Evolutionary conservation across 2,888 invertebrate species (phyloP).

Genomic region (Minunthozetes semirufus): DNA sequence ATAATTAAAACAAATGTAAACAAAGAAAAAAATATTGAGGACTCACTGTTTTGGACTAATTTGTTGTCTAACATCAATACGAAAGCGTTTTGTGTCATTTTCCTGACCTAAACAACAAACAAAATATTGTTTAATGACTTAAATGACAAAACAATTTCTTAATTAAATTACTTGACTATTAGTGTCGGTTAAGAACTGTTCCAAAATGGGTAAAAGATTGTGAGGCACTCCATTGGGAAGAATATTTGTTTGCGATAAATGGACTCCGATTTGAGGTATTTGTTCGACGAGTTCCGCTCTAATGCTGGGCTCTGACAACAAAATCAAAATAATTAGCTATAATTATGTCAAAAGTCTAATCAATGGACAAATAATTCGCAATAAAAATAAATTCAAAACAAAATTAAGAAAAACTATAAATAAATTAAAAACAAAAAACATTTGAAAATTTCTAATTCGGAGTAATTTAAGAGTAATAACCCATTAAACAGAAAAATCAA

Average conservation of each 20-base stretch:
- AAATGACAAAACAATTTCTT: not conserved
- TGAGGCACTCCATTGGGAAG: constrained; percentile 54
- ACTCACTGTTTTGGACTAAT: constrained; percentile 53
- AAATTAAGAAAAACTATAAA: not conserved
- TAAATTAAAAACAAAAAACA: not conserved
- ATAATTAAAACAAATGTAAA: not conserved
- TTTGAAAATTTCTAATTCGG: not conserved
- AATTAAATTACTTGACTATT: constrained; percentile 55
- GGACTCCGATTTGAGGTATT: constrained; percentile 59
- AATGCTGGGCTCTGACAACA: constrained; percentile 55
- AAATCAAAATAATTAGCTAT: not conserved
- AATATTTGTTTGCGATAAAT: constrained; percentile 52
- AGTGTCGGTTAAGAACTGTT: constrained; percentile 57
- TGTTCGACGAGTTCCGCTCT: constrained; percentile 61
- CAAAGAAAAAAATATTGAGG: not conserved
- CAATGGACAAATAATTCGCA: not conserved
- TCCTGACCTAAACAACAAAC: constrained; percentile 55
- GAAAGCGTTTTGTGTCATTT: constrained; percentile 59
- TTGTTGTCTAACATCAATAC: constrained; percentile 60
- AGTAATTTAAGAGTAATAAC: not conserved
- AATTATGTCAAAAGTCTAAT: not conserved
- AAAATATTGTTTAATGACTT: not conserved
- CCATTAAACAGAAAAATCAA: not conserved
- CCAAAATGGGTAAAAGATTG: constrained; percentile 59
- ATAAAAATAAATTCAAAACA: not conserved